Evolutionary conservation across 2,888 invertebrate species (phyloP), one percentile per base, ranked within the genome.

Genomic region (Desoria tigrina): DNA sequence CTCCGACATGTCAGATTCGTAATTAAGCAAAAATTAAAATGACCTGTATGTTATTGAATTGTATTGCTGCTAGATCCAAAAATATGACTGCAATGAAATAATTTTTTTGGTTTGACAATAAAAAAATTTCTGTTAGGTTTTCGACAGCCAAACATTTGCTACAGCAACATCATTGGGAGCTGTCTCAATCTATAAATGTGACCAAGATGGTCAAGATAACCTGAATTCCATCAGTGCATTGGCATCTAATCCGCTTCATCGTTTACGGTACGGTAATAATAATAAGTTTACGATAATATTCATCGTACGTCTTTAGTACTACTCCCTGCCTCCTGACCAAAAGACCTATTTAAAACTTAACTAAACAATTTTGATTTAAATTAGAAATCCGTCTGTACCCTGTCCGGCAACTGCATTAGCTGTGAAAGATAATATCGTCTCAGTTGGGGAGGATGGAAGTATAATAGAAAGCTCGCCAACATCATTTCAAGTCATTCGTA

Each of bases 371-470:
- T n/a, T n/a, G n/a, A n/a, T n/a, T n/a, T n/a, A n/a, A n/a, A n/a
- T 32, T 11, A 32, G 32, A 32, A 32, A 32, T 32, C 11, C 11
- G 32, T 4, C 32, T 11, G 11, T 32, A 32, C 32, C 32, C 4
- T 32, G 32, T 42, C 71, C 74, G 16, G 74, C 75, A 2, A 71
- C 74, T 26, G 67, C 67, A 3, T 27, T 75, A 11, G 65, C 62
- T 11, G 50, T 63, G 11, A 66, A 61, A 42, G 72, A 69, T 28
- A 59, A 64, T 45, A 27, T 70, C 26, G 65, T 74, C 1, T 63
- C 61, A 4, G 74, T 68, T 53, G 76, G 74, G 14, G 76, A 76
- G 53, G 71, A 76, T 60, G 76, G 76, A 2, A 73, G 74, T 2
- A 72, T 76, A 45, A 61, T 60, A 55, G 69, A 76, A 45, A 42